phyloP scores from a whole-genome alignment of 1,140 invertebrate species.

The Drosophila auraria region DNA sequence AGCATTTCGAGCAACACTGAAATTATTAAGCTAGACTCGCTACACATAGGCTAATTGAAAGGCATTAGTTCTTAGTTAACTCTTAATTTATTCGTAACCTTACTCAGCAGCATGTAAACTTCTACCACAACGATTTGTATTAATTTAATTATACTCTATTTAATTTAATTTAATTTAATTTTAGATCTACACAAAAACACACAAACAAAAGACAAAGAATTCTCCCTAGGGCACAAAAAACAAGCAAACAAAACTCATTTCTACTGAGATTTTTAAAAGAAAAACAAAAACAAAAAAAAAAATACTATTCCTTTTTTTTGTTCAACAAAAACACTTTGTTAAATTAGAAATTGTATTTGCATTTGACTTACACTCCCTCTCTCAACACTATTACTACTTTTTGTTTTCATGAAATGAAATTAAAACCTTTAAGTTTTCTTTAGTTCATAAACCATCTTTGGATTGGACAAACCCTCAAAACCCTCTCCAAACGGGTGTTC shows the following conservation, averaged over 20 bases:
- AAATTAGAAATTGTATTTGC: slow-evolving; percentile 49
- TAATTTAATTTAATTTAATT: slow-evolving; percentile 48
- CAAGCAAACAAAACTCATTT: slow-evolving; percentile 38
- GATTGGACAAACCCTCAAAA: slow-evolving; percentile 37
- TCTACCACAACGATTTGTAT: slow-evolving; percentile 72
- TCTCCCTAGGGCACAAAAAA: slow-evolving; percentile 77
- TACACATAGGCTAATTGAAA: slow-evolving; percentile 20
- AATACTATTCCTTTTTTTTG: slow-evolving; percentile 70
- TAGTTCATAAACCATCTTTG: slow-evolving; percentile 57
- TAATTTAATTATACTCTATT: slow-evolving; percentile 68
- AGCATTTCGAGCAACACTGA: slow-evolving; percentile 60
- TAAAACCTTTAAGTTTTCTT: slow-evolving; percentile 74
- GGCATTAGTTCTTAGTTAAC: slow-evolving; percentile 26
- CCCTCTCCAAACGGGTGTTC: slow-evolving; percentile 16
- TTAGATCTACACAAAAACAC: slow-evolving; percentile 24
- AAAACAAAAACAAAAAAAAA: slow-evolving; percentile 22
- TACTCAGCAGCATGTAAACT: slow-evolving; percentile 59
- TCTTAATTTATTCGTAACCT: slow-evolving; percentile 63
- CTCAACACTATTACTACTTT: slow-evolving; percentile 39
- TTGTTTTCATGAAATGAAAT: slow-evolving; percentile 82
- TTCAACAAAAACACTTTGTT: slow-evolving; percentile 72
- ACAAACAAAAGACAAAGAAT: slow-evolving; percentile 80
- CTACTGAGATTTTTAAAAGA: slow-evolving; percentile 15
- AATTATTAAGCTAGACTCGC: slow-evolving; percentile 58
- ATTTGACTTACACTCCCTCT: slow-evolving; percentile 18